These are phyloP conservation scores for Coleophora deauratella DNA, from an alignment of 2,888 invertebrate genomes.

Conservation along the genomic window DNA sequence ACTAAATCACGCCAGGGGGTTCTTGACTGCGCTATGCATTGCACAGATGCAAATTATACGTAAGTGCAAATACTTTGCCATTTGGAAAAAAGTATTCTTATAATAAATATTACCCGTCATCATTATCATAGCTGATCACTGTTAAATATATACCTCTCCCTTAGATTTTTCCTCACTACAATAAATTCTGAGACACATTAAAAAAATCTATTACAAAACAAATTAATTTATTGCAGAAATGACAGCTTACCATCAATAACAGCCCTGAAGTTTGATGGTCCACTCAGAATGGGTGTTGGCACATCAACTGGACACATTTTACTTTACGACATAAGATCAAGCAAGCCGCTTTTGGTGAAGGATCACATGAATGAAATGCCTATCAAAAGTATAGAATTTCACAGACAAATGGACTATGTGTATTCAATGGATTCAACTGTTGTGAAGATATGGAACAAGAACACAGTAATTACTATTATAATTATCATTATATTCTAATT, in stretches of 20 bases:
- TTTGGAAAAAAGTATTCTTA: too few species aligned
- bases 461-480: constrained; percentile 74
- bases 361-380: constrained; percentile 97
- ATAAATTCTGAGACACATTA: too few species aligned
- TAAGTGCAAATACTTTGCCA: constrained; percentile 19
- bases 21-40: constrained; percentile 86
- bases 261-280: constrained; percentile 84
- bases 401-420: constrained; percentile 84
- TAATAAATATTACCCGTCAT: too few species aligned
- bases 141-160: too few species aligned
- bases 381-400: constrained; percentile 91
- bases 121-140: too few species aligned
- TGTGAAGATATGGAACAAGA: constrained; percentile 93
- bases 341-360: constrained; percentile 90
- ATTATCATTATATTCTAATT: neutral
- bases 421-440: constrained; percentile 92
- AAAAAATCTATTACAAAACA: too few species aligned
- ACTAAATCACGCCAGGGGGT: constrained; percentile 82
- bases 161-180: too few species aligned
- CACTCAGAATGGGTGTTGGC: constrained; percentile 89
- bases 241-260: constrained; percentile 82
- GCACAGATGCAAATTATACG: constrained; percentile 68
- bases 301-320: constrained; percentile 95
- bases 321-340: constrained; percentile 94
- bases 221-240: constrained; percentile 63